A percentile compares a stretch with the other conserved stretches of the same genome.
These are phyloP conservation scores for Pseudomyrmex concolor DNA, from an alignment of 1,140 invertebrate species.

Conservation along the genomic window DNA sequence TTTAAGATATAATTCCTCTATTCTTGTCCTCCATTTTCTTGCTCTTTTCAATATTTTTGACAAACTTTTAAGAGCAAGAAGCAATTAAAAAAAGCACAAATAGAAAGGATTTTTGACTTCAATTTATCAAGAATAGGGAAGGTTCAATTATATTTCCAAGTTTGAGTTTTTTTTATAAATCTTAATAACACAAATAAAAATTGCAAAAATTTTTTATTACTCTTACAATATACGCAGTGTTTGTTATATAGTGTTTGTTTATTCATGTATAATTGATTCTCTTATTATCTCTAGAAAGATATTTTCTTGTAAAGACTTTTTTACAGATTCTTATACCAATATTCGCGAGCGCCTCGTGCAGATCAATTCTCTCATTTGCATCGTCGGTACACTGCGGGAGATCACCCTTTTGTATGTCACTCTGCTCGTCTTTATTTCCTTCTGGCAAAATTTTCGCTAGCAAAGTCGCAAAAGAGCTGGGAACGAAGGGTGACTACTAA, in stretches of 20 bases:
- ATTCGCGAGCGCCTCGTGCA: neutral
- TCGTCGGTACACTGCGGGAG: conserved; percentile 31
- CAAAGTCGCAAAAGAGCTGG: conserved; percentile 31
- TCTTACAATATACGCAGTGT: neutral
- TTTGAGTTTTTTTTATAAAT: neutral
- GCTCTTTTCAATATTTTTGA: too few species aligned
- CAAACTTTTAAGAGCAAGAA: too few species aligned
- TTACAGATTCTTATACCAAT: conserved; percentile 9
- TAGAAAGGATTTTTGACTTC: neutral
- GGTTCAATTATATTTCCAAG: neutral
- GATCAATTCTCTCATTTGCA: conserved; percentile 52
- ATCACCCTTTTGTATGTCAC: conserved; percentile 40
- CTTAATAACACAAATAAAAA: too few species aligned
- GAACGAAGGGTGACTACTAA: neutral
- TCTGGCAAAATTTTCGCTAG: conserved; percentile 3
- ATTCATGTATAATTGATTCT: neutral
- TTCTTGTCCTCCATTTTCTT: too few species aligned
- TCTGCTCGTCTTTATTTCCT: conserved; percentile 25
- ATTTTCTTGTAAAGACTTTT: conserved; percentile 9
- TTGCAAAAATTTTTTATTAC: too few species aligned
- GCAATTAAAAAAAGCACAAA: too few species aligned
- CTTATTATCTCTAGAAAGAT: conserved; percentile 1
- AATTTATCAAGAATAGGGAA: neutral
- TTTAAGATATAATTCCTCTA: too few species aligned
- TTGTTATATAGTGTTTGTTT: neutral